These are phyloP conservation scores for Cenopis cana DNA, from an alignment of 2,888 invertebrate species.

Conservation along the genomic window DNA sequence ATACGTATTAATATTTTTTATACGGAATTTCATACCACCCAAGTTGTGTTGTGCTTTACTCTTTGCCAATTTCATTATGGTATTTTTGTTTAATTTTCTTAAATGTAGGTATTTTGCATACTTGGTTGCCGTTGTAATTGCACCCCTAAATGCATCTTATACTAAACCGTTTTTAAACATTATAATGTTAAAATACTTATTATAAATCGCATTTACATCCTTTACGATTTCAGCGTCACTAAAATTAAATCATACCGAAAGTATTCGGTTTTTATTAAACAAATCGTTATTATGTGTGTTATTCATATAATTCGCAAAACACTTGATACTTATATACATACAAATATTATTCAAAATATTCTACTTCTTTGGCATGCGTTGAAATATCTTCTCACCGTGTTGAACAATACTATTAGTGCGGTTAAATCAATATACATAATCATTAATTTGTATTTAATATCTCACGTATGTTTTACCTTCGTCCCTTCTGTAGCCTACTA, in stretches of 20 bases:
- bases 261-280: neutral
- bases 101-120: too few relatives aligned
- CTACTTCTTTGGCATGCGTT: too few relatives aligned
- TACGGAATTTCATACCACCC: too few relatives aligned
- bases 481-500: neutral
- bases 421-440: neutral
- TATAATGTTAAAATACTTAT: neutral
- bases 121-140: conserved; percentile 1
- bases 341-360: neutral
- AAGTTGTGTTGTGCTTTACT: neutral
- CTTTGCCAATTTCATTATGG: neutral
- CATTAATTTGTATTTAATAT: neutral
- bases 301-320: neutral
- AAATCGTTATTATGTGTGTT: neutral
- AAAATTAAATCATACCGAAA: neutral
- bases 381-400: too few relatives aligned
- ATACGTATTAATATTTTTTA: neutral
- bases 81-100: too few relatives aligned
- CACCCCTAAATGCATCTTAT: neutral
- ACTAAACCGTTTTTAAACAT: neutral
- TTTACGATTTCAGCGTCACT: neutral
- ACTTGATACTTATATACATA: neutral
- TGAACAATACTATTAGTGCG: too few relatives aligned
- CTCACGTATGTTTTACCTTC: neutral
- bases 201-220: neutral